These are phyloP conservation scores for Scolopax bukidnonensis DNA, from an alignment of 2,797 vertebrate species.

Conservation along the genomic window DNA sequence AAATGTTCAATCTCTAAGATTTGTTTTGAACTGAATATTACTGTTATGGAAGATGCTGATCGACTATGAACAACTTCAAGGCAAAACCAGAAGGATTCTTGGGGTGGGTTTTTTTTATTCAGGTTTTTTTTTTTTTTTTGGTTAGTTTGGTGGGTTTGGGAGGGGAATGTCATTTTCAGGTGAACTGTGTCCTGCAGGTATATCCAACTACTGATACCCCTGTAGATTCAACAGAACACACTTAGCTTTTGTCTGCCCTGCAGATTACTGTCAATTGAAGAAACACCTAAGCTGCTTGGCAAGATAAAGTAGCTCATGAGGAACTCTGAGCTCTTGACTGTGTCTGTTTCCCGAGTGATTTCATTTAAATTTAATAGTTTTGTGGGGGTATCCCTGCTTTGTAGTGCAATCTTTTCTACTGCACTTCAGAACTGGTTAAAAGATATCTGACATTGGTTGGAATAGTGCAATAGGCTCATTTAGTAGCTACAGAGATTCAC, in stretches of 20 bases:
- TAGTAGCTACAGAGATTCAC: neutral
- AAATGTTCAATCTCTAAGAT: neutral
- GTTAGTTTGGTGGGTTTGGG: neutral
- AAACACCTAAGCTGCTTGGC: neutral
- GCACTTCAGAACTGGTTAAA: neutral
- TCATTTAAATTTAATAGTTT: neutral
- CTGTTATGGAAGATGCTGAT: neutral
- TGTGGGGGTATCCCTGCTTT: neutral
- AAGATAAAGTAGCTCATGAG: neutral
- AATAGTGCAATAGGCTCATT: neutral
- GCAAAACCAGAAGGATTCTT: neutral
- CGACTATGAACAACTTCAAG: neutral
- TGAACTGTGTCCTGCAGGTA: neutral
- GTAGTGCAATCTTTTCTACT: neutral
- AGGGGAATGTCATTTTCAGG: neutral
- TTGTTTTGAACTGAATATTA: neutral
- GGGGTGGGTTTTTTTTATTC: neutral
- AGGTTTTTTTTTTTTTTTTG: neutral
- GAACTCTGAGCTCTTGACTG: neutral
- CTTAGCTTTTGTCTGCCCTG: neutral
- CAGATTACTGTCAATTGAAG: neutral
- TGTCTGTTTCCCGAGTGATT: conserved; percentile 8
- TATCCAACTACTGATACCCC: neutral
- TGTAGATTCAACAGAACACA: neutral
- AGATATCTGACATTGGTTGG: neutral